phyloP scores from a whole-genome alignment of 2,888 invertebrate genomes.

The Eupithecia centaureata region DNA sequence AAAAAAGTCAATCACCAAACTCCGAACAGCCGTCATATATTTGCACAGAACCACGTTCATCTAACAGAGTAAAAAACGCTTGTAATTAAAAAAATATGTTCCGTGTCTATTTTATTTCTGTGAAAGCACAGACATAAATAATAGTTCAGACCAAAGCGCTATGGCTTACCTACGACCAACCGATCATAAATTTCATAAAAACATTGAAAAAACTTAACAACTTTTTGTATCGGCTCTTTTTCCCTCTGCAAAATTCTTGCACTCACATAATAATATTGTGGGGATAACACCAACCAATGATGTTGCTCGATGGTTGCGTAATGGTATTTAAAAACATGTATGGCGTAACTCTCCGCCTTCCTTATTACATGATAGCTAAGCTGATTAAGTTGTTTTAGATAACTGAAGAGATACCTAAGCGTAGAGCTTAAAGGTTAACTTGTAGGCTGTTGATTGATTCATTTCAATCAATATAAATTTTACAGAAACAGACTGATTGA shows the following conservation, averaged over 20 bases:
- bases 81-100: no score
- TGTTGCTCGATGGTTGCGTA: conserved; percentile 48
- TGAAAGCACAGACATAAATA: no score
- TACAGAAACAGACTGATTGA: no score
- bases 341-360: conserved; percentile 22
- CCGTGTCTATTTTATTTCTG: no score
- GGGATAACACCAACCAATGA: conserved; percentile 45
- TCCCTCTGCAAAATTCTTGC: neutral
- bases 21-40: no score
- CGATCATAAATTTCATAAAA: neutral
- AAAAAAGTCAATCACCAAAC: no score
- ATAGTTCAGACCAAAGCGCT: no score
- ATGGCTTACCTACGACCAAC: no score
- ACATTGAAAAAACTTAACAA: neutral
- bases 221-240: neutral
- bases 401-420: neutral
- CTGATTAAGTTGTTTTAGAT: neutral
- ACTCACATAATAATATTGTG: conserved; percentile 16
- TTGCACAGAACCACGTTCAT: no score
- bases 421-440: neutral
- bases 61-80: no score
- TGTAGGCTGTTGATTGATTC: neutral
- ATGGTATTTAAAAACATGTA: conserved; percentile 55
- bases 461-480: no score
- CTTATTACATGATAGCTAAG: conserved; percentile 20